Base-by-base conservation (phyloP, 2,888 invertebrate genomes). In the Cremastinae sp. region DNA sequence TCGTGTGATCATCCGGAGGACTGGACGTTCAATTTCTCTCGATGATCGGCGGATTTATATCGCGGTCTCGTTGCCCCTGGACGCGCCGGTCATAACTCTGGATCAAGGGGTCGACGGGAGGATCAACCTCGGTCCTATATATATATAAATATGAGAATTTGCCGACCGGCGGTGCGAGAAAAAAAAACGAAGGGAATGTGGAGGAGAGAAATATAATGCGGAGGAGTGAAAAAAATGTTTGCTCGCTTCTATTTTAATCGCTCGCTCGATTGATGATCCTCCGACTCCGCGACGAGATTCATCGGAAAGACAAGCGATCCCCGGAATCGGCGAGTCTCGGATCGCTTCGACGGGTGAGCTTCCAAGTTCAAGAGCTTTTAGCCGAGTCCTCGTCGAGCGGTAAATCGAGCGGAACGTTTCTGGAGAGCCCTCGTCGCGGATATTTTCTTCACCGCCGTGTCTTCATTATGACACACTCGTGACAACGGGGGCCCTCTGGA, bases 111-210 rank as follows among this genome's bases (percentile, higher is more conserved):
- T 73, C 65, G 66, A 61, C 16, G 51, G 59, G 53, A 66, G 54
- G 73, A 66, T 73, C 73, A 72, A 54, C 8, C 65, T 41, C 43
- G 20, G n/a, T n/a, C n/a, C 22, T 59, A 73, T 54, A 53, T n/a
- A n/a, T n/a, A n/a, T n/a, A 59, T 66, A 73, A 73, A 73, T 61
- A 73, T n/a, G n/a, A 66, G 43, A 66, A 53, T 66, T 34, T 28
- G 38, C 41, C 14, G 28, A 9, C 53, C 43, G 10, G 38, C 10
- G 16, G 51, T 47, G 34, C 18, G 7, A 65, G 22, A 16, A 16
- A 5, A 9, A 61, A 16, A 45, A 14, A 2, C 9, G 18, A 14
- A 0, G 12, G 14, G 12, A 8, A 20, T 20, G 36, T n/a, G 10
- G 18, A 20, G 20, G 36, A 36, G 3, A 12, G 2, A 47, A 41